Evolutionary conservation across 1,140 invertebrate genomes (phyloP).

Genomic region (Holcopasites calliopsidis): DNA sequence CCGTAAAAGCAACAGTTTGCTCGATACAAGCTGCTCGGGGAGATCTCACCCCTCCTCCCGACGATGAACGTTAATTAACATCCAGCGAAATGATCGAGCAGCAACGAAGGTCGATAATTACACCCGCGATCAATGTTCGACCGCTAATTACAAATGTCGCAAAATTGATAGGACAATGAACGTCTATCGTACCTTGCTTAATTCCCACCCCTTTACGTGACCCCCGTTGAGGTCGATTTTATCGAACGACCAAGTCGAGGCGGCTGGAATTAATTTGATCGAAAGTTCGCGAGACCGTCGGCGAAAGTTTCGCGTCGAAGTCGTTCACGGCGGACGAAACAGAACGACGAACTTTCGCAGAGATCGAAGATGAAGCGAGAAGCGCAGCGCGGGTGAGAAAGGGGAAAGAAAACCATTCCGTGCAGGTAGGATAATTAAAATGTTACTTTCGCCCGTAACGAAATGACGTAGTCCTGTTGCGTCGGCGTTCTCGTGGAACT

Average conservation of each 20-base stretch:
- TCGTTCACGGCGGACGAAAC: background rate
- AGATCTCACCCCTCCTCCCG: background rate
- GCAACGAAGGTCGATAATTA: conserved; percentile 5
- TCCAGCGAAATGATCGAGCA: background rate
- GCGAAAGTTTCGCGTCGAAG: background rate
- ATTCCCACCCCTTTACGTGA: background rate
- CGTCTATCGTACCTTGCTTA: background rate
- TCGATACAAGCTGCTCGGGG: background rate
- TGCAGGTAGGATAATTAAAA: conserved; percentile 12
- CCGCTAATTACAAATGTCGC: background rate
- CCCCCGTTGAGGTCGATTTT: background rate
- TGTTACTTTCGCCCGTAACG: conserved; percentile 16
- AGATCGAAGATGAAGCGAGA: conserved; percentile 20
- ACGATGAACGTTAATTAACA: conserved; percentile 52
- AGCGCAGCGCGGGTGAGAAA: background rate
- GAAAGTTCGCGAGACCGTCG: background rate
- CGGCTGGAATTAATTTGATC: conserved; percentile 11
- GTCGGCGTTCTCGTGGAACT: background rate
- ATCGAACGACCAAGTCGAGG: background rate
- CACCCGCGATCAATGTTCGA: background rate
- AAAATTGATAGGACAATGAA: background rate
- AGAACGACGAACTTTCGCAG: background rate
- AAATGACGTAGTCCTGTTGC: conserved; percentile 1
- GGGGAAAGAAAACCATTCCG: background rate
- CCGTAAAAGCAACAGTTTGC: conserved; percentile 43